Conservation (phyloP, 2,888 invertebrate species). For the Piscicola geometra region DNA sequence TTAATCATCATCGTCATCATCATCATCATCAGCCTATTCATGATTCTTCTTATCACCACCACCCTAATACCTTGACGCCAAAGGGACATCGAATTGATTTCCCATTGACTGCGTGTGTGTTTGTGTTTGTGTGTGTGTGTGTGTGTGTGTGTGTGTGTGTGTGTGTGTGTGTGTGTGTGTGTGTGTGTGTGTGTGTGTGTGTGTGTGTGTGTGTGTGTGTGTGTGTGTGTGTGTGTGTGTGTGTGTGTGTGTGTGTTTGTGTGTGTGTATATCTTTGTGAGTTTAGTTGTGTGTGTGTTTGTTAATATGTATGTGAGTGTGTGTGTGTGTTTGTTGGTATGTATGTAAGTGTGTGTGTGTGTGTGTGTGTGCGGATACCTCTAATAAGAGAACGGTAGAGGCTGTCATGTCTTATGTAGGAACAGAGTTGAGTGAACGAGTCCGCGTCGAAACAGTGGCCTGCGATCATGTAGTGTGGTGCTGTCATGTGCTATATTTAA, state of each 20-base stretch:
- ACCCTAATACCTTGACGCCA: not conserved
- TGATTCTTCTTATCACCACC: too few species aligned
- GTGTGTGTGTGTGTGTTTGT: slow-evolving; percentile 26
- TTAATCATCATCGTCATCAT: not conserved
- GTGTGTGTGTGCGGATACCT: slow-evolving; percentile 17
- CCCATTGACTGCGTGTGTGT: not conserved
- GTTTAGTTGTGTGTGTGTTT: slow-evolving; percentile 18
- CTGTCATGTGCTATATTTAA: not conserved
- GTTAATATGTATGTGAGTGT: too few species aligned
- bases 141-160: too few species aligned
- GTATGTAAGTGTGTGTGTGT: slow-evolving; percentile 27
- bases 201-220: too few species aligned
- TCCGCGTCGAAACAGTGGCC: not conserved
- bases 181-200: too few species aligned
- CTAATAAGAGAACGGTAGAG: not conserved
- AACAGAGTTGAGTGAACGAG: not conserved
- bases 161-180: too few species aligned
- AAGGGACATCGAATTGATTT: not conserved
- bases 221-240: too few species aligned
- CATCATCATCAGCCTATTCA: not conserved
- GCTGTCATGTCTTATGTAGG: not conserved
- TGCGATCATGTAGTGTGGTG: not conserved
- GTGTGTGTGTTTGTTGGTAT: slow-evolving; percentile 28
- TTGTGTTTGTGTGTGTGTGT: slow-evolving; percentile 16
- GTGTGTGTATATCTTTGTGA: too few species aligned